Percentiles rank a stretch among this genome's conserved stretches.
Evolutionary conservation across 2,888 invertebrate genomes (phyloP).

Genomic region (Corythucha ciliata): DNA sequence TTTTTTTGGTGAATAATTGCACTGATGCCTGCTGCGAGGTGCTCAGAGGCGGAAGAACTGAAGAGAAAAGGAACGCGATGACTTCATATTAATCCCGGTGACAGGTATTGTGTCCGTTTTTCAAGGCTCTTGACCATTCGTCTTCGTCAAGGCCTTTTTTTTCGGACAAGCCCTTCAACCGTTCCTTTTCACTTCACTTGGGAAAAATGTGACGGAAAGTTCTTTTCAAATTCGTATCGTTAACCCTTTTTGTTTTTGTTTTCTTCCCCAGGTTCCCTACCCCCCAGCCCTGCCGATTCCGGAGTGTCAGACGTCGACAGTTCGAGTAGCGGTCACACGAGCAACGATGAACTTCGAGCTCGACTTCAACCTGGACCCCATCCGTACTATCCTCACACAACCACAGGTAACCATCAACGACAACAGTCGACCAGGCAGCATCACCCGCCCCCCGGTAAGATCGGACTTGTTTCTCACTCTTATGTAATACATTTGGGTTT

Average conservation of each 20-base stretch:
- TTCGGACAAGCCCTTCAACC: conserved; percentile 4
- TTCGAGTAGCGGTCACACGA: conserved; percentile 55
- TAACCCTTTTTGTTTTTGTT: background rate
- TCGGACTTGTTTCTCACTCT: background rate
- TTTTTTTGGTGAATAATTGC: conserved; percentile 18
- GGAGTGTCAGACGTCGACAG: conserved; percentile 96
- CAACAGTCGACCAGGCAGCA: no score
- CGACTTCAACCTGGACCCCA: conserved; percentile 62
- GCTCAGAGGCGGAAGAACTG: no score
- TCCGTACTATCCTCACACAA: conserved; percentile 28
- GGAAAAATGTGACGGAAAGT: conserved; percentile 5
- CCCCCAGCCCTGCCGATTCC: conserved; percentile 94
- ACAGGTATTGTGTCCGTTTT: conserved; percentile 10
- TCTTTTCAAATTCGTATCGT: background rate
- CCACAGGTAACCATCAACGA: conserved; percentile 30
- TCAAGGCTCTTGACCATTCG: conserved; percentile 3
- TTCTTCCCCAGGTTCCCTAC: conserved; percentile 68
- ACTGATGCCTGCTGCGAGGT: no score
- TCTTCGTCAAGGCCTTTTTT: conserved; percentile 15
- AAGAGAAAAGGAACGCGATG: no score
- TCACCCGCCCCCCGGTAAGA: conserved; percentile 22
- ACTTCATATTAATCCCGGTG: conserved; percentile 26
- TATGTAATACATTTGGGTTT: no score
- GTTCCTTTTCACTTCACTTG: conserved; percentile 1
- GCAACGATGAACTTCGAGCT: conserved; percentile 76